Base-by-base conservation (phyloP, 1,140 invertebrate species). In the Leptoteleia sp. region DNA sequence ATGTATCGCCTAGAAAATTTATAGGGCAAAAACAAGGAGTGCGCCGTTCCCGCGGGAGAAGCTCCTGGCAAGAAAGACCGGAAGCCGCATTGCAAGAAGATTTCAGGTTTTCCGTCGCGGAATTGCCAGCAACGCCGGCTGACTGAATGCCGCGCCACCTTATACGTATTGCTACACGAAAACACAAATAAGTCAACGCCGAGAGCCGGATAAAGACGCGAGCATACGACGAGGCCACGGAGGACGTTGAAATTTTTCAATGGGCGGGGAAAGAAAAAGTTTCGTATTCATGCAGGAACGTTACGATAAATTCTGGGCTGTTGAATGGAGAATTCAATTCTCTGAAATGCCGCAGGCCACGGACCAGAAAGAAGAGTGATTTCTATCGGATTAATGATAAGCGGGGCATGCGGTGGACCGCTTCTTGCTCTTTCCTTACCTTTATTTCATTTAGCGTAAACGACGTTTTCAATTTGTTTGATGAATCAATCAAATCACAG, bases 281-380 rank as follows among this genome's bases (percentile, higher is more conserved):
- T 86, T 84, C 70, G 83, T 84, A 86, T 88, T 87, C 84, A 85
- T 82, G 76, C 77, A 67, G 37, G 79, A 52, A 22, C 65, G 71
- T 75, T 59, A 79, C 82, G 82, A 88, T 88, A 88, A 87, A 88
- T 87, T 86, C 80, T 79, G 62, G 70, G 55, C 76, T 77, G 83
- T 82, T 87, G 81, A 84, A 81, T 78, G 50, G 81, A 70, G 83
- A 85, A 88, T 87, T 87, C 82, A 86, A 87, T 87, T 87, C 77
- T 67, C 77, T 73, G 25, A 50, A 43, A 71, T 65, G 80, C 80
- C 59, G 57, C 50, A 40, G 50, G 76, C 76, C 54, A 40, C 59
- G 59, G 13, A 43, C 31, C 54, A 50, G 43, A 64, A 72, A 73
- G 48, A 52, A 55, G 19, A 68, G 52, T 67, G 55, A 76, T 76